Evolutionary conservation across 2,113 vertebrate species (phyloP).

Genomic region (Alouatta palliata): DNA sequence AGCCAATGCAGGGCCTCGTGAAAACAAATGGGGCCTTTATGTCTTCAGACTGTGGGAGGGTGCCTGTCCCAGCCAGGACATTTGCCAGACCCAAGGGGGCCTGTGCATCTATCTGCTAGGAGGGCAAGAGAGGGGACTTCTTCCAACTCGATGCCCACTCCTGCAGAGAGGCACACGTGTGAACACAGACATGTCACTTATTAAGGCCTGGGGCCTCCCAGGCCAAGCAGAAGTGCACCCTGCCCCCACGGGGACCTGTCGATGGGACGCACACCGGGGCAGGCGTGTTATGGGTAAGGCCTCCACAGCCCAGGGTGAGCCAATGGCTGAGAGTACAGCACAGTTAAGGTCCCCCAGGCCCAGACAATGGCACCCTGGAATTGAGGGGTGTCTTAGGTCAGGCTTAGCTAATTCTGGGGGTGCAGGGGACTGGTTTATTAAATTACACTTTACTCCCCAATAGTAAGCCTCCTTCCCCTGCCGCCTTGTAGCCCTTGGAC

Average conservation of each 20-base stretch:
- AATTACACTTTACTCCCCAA: background rate
- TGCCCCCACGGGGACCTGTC: background rate
- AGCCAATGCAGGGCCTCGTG: background rate
- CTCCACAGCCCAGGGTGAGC: background rate
- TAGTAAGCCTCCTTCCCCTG: background rate
- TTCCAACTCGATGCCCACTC: background rate
- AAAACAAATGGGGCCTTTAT: background rate
- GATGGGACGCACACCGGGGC: fast-evolving
- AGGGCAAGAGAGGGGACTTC: background rate
- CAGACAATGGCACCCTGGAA: background rate
- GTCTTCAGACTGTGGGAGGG: background rate
- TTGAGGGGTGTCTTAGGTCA: background rate
- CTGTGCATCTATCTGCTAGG: fast-evolving
- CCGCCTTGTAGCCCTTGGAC: background rate
- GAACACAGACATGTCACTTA: background rate
- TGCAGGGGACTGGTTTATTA: background rate
- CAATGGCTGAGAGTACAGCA: background rate
- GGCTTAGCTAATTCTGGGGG: background rate
- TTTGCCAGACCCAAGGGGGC: fast-evolving
- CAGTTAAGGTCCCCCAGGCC: background rate
- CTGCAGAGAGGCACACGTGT: background rate
- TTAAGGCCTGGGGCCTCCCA: no score
- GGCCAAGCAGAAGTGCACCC: background rate
- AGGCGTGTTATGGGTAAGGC: background rate
- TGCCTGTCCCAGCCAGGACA: no score